These are phyloP conservation scores for Drosophila melanosoma DNA, from an alignment of 2,888 invertebrate species.

Conservation along the genomic window DNA sequence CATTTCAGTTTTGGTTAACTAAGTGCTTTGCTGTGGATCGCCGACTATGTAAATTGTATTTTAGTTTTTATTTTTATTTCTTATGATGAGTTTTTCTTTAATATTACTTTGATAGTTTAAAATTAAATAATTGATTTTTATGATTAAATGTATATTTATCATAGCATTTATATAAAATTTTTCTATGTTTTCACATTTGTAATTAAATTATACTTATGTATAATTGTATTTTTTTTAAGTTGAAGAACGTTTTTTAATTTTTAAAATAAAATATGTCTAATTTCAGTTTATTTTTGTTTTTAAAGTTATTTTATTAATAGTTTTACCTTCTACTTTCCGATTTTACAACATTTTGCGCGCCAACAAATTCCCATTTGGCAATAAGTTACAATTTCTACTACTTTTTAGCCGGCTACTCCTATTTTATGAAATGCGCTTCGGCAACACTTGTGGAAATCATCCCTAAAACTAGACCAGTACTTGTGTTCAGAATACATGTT, in stretches of 20 bases:
- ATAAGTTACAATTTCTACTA: constrained; percentile 7
- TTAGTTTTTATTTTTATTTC: background rate
- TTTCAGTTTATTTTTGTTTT: background rate
- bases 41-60: background rate
- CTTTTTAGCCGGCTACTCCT: constrained; percentile 22
- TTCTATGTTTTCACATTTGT: background rate
- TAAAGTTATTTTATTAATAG: background rate
- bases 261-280: background rate
- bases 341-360: background rate
- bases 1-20: constrained; percentile 9
- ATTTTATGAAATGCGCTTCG: constrained; percentile 10
- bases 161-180: background rate
- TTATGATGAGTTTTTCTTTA: background rate
- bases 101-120: background rate
- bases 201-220: background rate
- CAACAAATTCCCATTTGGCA: background rate
- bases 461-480: constrained; percentile 67
- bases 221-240: background rate
- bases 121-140: background rate
- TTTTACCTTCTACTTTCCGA: too few species aligned
- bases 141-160: too few species aligned
- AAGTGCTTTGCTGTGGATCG: background rate
- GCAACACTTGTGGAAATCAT: constrained; percentile 65
- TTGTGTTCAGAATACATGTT: background rate
- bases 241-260: background rate